A percentile compares a stretch with the other conserved stretches of the same genome.
These are phyloP conservation scores for Nannobrachium achirus DNA, from an alignment of 2,113 vertebrate species.

Conservation along the genomic window DNA sequence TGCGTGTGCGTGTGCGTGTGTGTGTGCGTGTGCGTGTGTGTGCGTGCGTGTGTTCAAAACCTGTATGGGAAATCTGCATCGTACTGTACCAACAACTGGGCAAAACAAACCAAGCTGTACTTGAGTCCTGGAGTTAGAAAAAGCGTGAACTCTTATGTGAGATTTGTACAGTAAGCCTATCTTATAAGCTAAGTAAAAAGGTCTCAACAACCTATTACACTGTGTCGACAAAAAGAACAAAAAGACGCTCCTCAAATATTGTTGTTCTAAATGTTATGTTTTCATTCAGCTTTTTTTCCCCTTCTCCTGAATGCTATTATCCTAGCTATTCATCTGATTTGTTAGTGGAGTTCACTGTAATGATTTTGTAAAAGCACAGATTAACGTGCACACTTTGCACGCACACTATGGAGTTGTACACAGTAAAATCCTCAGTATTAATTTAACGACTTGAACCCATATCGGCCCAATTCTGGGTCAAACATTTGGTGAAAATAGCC, in stretches of 20 bases:
- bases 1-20: too few relatives aligned
- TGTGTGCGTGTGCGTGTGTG: too few relatives aligned
- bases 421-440: too few relatives aligned
- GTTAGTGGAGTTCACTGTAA: slow-evolving; percentile 50
- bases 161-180: slow-evolving; percentile 56
- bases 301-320: slow-evolving; percentile 11
- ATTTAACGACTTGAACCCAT: too few relatives aligned
- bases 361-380: slow-evolving; percentile 37
- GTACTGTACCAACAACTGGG: background rate
- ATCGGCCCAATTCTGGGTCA: too few relatives aligned
- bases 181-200: slow-evolving; percentile 52
- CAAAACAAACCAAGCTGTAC: slow-evolving; percentile 18
- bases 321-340: slow-evolving; percentile 34
- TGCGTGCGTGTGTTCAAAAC: too few relatives aligned
- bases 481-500: too few relatives aligned
- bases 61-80: background rate
- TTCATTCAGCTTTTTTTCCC: slow-evolving; percentile 38
- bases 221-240: slow-evolving; percentile 63
- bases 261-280: slow-evolving; percentile 54
- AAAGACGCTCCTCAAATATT: slow-evolving; percentile 40
- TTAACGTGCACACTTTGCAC: slow-evolving; percentile 19
- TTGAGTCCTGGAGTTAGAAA: background rate
- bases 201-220: slow-evolving; percentile 60
- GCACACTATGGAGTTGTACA: slow-evolving; percentile 4
- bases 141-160: slow-evolving; percentile 23